These are phyloP conservation scores for Osmerus mordax DNA, from an alignment of 2,113 vertebrate species.

Conservation along the genomic window DNA sequence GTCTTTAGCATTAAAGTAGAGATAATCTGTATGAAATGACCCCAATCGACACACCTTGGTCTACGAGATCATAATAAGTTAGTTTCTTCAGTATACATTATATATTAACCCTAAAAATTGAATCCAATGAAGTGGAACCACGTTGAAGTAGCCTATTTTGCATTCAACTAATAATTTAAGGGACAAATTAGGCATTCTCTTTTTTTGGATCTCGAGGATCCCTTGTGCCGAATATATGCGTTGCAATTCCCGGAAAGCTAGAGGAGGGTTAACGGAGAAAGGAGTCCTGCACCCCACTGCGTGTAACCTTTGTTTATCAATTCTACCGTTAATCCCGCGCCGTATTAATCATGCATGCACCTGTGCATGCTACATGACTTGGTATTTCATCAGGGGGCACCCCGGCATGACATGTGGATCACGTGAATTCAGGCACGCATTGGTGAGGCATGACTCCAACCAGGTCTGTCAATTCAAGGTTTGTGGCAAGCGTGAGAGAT, in stretches of 20 bases:
- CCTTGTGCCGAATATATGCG: neutral
- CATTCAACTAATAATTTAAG: neutral
- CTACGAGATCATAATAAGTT: neutral
- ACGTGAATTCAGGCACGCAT: constrained; percentile 16
- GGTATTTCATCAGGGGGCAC: constrained; percentile 22
- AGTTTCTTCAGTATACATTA: neutral
- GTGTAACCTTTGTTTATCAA: constrained; percentile 64
- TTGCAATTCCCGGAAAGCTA: neutral
- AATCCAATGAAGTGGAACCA: neutral
- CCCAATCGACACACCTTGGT: neutral
- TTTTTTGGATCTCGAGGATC: constrained; percentile 18
- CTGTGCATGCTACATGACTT: constrained; percentile 40
- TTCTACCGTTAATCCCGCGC: constrained; percentile 48
- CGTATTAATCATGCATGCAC: constrained; percentile 51
- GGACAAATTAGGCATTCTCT: neutral
- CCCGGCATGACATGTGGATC: constrained; percentile 24
- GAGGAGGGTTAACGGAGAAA: too few relatives aligned
- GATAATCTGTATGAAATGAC: constrained; percentile 19
- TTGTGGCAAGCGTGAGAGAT: neutral
- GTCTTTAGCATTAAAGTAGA: constrained; percentile 31
- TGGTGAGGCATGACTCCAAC: neutral
- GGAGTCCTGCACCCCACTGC: constrained; percentile 40
- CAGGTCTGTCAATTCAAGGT: neutral
- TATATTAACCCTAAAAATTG: neutral
- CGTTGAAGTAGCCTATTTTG: neutral